Conservation (phyloP, 2,888 invertebrate genomes). For the Limnephilus lunatus region DNA sequence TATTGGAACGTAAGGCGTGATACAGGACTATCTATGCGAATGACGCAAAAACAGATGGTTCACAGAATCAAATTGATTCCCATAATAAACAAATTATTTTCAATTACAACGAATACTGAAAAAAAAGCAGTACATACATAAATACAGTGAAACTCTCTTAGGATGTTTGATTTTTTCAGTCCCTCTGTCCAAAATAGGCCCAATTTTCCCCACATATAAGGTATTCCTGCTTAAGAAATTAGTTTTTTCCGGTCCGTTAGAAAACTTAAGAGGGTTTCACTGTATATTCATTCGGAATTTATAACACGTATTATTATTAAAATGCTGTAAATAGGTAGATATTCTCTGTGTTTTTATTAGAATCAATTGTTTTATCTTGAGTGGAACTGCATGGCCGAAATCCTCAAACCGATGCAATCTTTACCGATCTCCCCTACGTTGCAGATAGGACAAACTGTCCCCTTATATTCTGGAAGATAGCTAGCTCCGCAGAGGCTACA, state of each 20-base stretch:
- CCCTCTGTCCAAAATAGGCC: too few species aligned
- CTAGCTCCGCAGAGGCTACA: constrained; percentile 94
- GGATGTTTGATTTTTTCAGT: too few species aligned
- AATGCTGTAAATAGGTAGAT: neutral
- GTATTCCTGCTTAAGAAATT: too few species aligned
- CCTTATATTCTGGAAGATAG: constrained; percentile 92
- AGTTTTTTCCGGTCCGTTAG: too few species aligned
- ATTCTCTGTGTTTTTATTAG: neutral
- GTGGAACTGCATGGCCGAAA: constrained; percentile 78
- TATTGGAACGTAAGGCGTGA: neutral
- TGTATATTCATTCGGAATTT: neutral
- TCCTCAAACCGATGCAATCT: constrained; percentile 90
- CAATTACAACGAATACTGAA: neutral
- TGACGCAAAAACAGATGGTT: neutral
- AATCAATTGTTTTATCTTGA: constrained; percentile 56
- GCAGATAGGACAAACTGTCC: constrained; percentile 90
- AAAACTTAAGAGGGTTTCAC: too few species aligned
- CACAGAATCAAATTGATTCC: neutral
- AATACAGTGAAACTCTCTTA: too few species aligned
- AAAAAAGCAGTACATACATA: too few species aligned
- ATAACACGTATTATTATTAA: neutral
- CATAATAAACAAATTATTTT: neutral
- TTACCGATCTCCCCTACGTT: constrained; percentile 94
- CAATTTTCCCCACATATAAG: too few species aligned
- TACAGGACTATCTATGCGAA: neutral